phyloP scores from a whole-genome alignment of 2,113 vertebrate species.

The Gymnorhina tibicen region DNA sequence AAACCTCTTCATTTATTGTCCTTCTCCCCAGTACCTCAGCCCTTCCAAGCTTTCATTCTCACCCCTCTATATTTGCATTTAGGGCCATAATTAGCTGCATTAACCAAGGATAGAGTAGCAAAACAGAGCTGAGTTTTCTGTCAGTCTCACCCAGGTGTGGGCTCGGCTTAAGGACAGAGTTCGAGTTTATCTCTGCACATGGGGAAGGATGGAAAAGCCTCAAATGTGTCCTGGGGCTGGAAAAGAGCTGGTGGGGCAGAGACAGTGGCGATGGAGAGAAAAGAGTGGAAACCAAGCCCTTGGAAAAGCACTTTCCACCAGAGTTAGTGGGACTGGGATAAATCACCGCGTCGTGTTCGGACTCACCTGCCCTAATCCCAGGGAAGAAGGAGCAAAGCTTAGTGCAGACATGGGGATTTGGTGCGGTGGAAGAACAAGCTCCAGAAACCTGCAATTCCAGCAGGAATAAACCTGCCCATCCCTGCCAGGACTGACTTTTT shows the following conservation, averaged over 20 bases:
- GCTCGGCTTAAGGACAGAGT: not conserved
- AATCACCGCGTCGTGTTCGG: not conserved
- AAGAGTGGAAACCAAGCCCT: not conserved
- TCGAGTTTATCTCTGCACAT: not conserved
- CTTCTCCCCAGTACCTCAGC: not conserved
- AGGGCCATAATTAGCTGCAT: not conserved
- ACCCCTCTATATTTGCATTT: not conserved
- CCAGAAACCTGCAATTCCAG: not conserved
- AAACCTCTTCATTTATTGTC: not conserved
- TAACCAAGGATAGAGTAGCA: not conserved
- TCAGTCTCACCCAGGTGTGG: not conserved
- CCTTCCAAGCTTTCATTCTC: not conserved
- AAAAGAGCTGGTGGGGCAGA: not conserved
- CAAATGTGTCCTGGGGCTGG: not conserved
- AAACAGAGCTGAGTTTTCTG: not conserved
- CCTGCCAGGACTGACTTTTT: not conserved
- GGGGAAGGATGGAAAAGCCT: not conserved
- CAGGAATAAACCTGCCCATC: not conserved
- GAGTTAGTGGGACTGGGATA: not conserved
- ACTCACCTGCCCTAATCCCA: not conserved
- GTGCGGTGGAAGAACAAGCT: not conserved
- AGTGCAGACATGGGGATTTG: not conserved
- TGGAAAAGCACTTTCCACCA: not conserved
- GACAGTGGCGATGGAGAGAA: not conserved
- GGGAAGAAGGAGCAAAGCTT: not conserved